Evolutionary conservation across 2,888 invertebrate genomes (phyloP).

Genomic region (Micoletzkya japonica): DNA sequence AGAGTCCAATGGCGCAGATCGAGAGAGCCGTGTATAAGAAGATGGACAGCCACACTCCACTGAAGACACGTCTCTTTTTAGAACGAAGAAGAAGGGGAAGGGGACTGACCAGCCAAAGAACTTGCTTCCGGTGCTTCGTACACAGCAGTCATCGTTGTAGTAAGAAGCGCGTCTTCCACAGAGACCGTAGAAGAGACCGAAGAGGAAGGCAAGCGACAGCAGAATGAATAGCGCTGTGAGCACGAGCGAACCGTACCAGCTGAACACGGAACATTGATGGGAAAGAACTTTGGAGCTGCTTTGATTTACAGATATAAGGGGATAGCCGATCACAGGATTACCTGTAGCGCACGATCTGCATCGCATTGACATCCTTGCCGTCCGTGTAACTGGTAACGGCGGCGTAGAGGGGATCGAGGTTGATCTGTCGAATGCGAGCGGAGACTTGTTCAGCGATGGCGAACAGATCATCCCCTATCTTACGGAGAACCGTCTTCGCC

Average conservation of each 20-base stretch:
- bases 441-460: constrained; percentile 54
- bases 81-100: not conserved
- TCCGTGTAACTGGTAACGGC: constrained; percentile 45
- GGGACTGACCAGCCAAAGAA: constrained; percentile 64
- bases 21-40: constrained; percentile 50
- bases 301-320: not conserved
- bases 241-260: constrained; percentile 66
- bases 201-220: constrained; percentile 64
- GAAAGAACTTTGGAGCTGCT: not conserved
- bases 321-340: constrained; percentile 1
- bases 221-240: constrained; percentile 64
- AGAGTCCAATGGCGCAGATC: constrained; percentile 42
- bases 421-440: constrained; percentile 50
- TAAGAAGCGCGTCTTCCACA: constrained; percentile 66
- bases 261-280: no score
- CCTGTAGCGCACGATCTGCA: constrained; percentile 49
- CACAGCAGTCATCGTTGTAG: constrained; percentile 66
- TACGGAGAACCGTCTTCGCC: constrained; percentile 45
- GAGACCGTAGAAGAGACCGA: constrained; percentile 67
- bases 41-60: constrained; percentile 55
- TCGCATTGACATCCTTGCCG: constrained; percentile 40
- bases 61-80: constrained; percentile 33
- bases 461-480: constrained; percentile 54
- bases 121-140: constrained; percentile 66
- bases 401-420: constrained; percentile 53